Evolutionary conservation across 37 sponge, comb jelly and placozoan species (phyloP), one percentile per base, ranked within the genome.

Genomic region (Beroe ovata): DNA sequence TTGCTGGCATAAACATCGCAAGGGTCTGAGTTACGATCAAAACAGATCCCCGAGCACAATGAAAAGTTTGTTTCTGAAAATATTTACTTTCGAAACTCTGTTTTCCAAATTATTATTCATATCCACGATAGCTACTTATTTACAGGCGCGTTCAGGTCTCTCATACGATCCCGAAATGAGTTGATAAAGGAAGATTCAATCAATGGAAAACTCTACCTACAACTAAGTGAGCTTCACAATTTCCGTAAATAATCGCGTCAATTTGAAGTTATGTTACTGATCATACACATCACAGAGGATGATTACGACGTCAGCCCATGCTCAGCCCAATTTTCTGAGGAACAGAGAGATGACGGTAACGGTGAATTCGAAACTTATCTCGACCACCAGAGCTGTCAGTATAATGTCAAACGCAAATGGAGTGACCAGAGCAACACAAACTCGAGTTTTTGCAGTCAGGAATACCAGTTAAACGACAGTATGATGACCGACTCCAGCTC

Each of bases 1-100:
- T 19, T 77, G 84, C 84, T 77, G 84, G 84, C 84, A 77, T 29
- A 77, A 41, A 29, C 41, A 42, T 54, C 35, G 84, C 4, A 32
- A 36, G 20, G 84, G 54, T 1, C 36, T 21, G 26, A 77, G 20
- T 4, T 39, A 19, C 42, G 38, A 77, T 41, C 84, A 77, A 29
- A 77, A 36, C 54, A 38, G 33, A 14, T 77, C 84, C 6, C 84
- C 84, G 54, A 42, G 54, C 28, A 77, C 54, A 16, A 36, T 77
- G 21, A 77, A 77, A 77, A 54, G 84, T 77, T 0, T 20, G 71
- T 63, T 58, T 19, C n/a, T n/a, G n/a, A 47, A 16, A 47, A 47
- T 47, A 47, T 47, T 11, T 47, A 47, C 54, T 47, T 11, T 47
- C 54, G 11, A 47, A 47, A 47, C 11, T 47, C 54, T 47, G 54